These are phyloP conservation scores for Sebastes reedi DNA, from an alignment of 2,797 vertebrate genomes.

Conservation along the genomic window DNA sequence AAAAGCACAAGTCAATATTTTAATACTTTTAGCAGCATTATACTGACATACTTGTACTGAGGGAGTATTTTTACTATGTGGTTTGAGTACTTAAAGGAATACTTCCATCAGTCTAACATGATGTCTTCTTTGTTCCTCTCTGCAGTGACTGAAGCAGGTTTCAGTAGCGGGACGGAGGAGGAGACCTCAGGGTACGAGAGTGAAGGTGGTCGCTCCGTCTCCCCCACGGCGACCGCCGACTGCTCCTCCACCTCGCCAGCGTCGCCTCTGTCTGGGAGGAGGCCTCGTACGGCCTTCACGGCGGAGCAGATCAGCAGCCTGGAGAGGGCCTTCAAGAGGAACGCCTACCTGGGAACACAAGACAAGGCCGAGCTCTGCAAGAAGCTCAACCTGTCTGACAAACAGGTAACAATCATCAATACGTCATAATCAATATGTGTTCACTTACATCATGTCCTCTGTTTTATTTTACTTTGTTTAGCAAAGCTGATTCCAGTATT, in stretches of 20 bases:
- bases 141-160: constrained; percentile 56
- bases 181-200: constrained; percentile 85
- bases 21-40: no score
- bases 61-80: neutral
- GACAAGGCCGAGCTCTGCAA: constrained; percentile 85
- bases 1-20: neutral
- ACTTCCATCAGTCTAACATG: neutral
- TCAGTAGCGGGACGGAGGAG: constrained; percentile 78
- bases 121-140: neutral
- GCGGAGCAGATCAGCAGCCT: constrained; percentile 82
- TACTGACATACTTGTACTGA: no score
- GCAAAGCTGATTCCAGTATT: neutral
- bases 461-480: neutral
- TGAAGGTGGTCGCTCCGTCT: constrained; percentile 73
- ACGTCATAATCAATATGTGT: neutral
- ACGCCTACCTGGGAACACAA: constrained; percentile 83
- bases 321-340: constrained; percentile 83
- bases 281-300: constrained; percentile 84
- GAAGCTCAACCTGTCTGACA: constrained; percentile 82
- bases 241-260: constrained; percentile 13
- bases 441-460: neutral
- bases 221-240: constrained; percentile 39
- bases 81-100: neutral
- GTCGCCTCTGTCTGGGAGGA: constrained; percentile 65
- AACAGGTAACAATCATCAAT: constrained; percentile 74